A percentile compares a stretch with the other conserved stretches of the same genome.
phyloP scores from a whole-genome alignment of 2,888 invertebrate species.

The Oegoconia quadripuncta region DNA sequence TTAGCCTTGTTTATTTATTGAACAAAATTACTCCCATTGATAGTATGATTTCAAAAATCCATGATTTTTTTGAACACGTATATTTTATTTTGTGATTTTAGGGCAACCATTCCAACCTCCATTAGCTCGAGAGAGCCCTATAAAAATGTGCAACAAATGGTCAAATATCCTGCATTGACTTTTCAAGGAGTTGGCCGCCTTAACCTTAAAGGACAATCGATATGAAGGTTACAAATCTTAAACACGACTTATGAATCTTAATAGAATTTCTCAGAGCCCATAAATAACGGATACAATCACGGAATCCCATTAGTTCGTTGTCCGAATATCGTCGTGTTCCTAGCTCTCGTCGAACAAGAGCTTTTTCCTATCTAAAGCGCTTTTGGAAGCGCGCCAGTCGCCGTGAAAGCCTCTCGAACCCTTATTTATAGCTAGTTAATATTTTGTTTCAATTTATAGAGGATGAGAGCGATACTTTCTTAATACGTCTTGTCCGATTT shows the following conservation, averaged over 20 bases:
- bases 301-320: conserved; percentile 40
- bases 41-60: too few relatives aligned
- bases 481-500: conserved; percentile 24
- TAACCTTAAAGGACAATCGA: not conserved
- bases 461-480: conserved; percentile 19
- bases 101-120: too few relatives aligned
- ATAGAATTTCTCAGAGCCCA: conserved; percentile 2
- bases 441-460: conserved; percentile 65
- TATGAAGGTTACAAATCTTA: too few relatives aligned
- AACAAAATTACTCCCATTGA: too few relatives aligned
- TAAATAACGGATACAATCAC: conserved; percentile 18
- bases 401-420: conserved; percentile 45
- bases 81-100: too few relatives aligned
- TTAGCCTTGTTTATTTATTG: too few relatives aligned
- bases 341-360: conserved; percentile 32
- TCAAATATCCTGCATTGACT: too few relatives aligned
- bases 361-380: conserved; percentile 61
- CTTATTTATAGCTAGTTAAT: conserved; percentile 70
- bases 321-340: conserved; percentile 40
- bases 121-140: too few relatives aligned
- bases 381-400: conserved; percentile 61
- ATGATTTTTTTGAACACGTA: too few relatives aligned
- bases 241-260: too few relatives aligned
- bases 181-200: too few relatives aligned
- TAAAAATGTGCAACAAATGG: too few relatives aligned